A percentile compares a stretch with the other conserved stretches of the same genome.
Evolutionary conservation across 2,888 invertebrate species (phyloP).

Genomic region (Limnephilus rhombicus): DNA sequence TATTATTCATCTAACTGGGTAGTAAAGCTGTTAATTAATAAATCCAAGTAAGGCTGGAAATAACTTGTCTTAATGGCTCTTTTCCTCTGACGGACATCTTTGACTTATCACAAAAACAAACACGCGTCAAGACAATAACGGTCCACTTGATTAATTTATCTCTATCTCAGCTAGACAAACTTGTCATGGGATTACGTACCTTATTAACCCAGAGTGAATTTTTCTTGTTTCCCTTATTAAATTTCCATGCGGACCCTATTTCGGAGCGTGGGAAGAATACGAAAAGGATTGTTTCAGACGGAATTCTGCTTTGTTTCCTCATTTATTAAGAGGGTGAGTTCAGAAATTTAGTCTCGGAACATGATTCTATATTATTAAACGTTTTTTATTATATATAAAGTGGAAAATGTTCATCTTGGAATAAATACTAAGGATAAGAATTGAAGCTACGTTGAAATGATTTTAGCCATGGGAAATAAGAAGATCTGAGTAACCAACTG

Average conservation of each 20-base stretch:
- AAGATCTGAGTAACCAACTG: too few relatives aligned
- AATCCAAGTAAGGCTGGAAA: background rate
- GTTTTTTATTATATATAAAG: background rate
- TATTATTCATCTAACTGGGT: background rate
- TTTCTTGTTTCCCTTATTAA: background rate
- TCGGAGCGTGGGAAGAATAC: background rate
- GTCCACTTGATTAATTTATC: conserved; percentile 1
- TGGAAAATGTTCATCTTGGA: too few relatives aligned
- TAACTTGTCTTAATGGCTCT: background rate
- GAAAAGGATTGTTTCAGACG: background rate
- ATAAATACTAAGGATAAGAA: too few relatives aligned
- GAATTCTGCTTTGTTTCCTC: background rate
- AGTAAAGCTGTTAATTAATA: background rate
- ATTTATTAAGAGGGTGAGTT: background rate
- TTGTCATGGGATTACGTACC: background rate
- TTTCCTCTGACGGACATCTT: background rate
- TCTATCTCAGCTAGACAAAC: background rate
- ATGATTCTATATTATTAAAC: background rate
- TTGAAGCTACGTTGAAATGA: too few relatives aligned
- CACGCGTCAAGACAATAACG: conserved; percentile 1
- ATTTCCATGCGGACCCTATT: background rate
- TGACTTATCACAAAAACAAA: conserved; percentile 1
- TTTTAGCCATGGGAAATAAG: too few relatives aligned
- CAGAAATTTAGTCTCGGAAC: background rate
- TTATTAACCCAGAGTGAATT: background rate